Conservation (phyloP, 2,888 invertebrate species). For the Prionchulus punctatus region DNA sequence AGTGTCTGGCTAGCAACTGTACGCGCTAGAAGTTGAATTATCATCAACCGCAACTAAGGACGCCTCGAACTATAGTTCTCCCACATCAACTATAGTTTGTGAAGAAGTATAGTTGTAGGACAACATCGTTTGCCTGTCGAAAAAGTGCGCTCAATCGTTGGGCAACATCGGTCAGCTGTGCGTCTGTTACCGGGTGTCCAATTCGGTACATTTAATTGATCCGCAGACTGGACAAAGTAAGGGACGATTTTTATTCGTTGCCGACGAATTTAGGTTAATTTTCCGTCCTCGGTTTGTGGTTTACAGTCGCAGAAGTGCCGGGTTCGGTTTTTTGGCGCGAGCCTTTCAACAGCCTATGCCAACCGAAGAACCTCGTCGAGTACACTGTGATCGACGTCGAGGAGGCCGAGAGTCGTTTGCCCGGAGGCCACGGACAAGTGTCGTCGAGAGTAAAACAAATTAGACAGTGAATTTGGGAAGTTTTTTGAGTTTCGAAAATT, state of each 20-base stretch:
- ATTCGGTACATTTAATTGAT: conserved; percentile 78
- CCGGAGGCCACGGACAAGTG: conserved; percentile 59
- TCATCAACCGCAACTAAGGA: no score
- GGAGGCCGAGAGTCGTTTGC: conserved; percentile 36
- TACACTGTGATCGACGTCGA: conserved; percentile 90
- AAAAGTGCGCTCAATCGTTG: conserved; percentile 63
- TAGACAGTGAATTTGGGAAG: no score
- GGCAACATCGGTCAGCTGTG: conserved; percentile 76
- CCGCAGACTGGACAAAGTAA: conserved; percentile 41
- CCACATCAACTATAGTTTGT: no score
- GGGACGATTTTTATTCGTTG: background rate
- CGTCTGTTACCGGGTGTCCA: conserved; percentile 71
- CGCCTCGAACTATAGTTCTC: no score
- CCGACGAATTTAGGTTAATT: conserved; percentile 5
- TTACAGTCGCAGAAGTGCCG: conserved; percentile 62
- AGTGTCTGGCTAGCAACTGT: no score
- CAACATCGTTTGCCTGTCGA: conserved; percentile 64
- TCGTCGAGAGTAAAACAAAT: conserved; percentile 50
- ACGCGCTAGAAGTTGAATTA: no score
- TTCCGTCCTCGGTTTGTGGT: no score
- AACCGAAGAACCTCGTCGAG: conserved; percentile 72
- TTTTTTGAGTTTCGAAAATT: background rate
- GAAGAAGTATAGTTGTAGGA: no score
- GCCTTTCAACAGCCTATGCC: conserved; percentile 70
- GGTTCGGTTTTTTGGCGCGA: conserved; percentile 64